Evolutionary conservation across 1,140 invertebrate species (phyloP).

Genomic region (Coelopa frigida): DNA sequence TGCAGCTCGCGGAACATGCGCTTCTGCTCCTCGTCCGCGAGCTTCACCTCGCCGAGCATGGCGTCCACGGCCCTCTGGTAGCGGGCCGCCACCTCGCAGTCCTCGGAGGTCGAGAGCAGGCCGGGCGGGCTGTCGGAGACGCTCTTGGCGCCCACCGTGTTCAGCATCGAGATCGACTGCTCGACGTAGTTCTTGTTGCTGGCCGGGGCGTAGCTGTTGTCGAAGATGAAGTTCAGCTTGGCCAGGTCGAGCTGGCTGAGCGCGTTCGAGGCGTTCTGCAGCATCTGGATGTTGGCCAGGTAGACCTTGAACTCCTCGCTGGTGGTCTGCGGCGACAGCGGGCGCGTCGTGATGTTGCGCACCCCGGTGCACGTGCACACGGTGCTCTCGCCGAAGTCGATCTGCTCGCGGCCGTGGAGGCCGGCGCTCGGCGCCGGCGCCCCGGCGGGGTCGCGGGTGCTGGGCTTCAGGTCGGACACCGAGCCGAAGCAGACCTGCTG

Average conservation of each 20-base stretch:
- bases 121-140: conserved; percentile 27
- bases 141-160: conserved; percentile 13
- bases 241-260: conserved; percentile 49
- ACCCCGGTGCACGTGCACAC: conserved; percentile 39
- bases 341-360: conserved; percentile 55
- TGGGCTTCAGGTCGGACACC: conserved; percentile 36
- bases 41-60: conserved; percentile 11
- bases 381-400: conserved; percentile 14
- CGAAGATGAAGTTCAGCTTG: conserved; percentile 52
- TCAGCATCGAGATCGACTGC: conserved; percentile 20
- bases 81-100: conserved; percentile 28
- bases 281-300: conserved; percentile 60
- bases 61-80: conserved; percentile 26
- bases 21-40: conserved; percentile 51
- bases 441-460: background rate
- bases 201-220: conserved; percentile 46
- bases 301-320: conserved; percentile 61
- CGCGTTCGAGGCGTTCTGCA: conserved; percentile 57
- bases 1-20: conserved; percentile 69
- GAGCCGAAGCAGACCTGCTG: conserved; percentile 35
- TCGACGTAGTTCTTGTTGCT: conserved; percentile 24
- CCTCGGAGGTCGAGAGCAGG: conserved; percentile 24
- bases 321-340: conserved; percentile 52
- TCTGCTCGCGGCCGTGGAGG: conserved; percentile 3
- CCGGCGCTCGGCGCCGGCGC: background rate